phyloP scores from a whole-genome alignment of 2,113 vertebrate genomes.

The Istiophorus platypterus region DNA sequence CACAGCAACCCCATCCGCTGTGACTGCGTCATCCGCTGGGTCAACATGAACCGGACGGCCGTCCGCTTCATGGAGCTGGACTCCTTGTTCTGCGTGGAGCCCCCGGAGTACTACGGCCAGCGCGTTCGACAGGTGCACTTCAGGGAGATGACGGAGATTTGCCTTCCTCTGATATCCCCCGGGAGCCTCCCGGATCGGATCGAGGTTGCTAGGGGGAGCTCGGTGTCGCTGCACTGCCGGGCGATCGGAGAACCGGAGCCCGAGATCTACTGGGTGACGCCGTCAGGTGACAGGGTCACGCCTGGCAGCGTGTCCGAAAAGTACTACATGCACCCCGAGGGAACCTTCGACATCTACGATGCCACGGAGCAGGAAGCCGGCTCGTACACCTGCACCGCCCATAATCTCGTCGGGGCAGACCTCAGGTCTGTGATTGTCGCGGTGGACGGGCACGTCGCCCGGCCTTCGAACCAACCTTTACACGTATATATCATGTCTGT shows the following conservation, averaged over 20 bases:
- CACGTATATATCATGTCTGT: slow-evolving; percentile 88
- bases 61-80: slow-evolving; percentile 95
- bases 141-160: slow-evolving; percentile 96
- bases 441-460: slow-evolving; percentile 88
- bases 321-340: slow-evolving; percentile 92
- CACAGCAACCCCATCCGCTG: slow-evolving; percentile 96
- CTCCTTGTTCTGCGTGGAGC: slow-evolving; percentile 92
- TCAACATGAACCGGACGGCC: slow-evolving; percentile 93
- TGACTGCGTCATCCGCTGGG: slow-evolving; percentile 96
- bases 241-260: slow-evolving; percentile 95
- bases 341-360: slow-evolving; percentile 90
- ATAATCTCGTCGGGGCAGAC: slow-evolving; percentile 94
- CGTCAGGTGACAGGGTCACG: slow-evolving; percentile 88
- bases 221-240: slow-evolving; percentile 91
- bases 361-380: slow-evolving; percentile 89
- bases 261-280: slow-evolving; percentile 95
- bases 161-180: slow-evolving; percentile 93
- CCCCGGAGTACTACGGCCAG: slow-evolving; percentile 93
- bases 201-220: slow-evolving; percentile 84
- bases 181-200: slow-evolving; percentile 89
- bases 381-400: slow-evolving; percentile 93
- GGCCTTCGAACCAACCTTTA: slow-evolving; percentile 81
- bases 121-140: slow-evolving; percentile 92
- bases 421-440: slow-evolving; percentile 90
- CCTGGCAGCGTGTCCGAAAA: slow-evolving; percentile 88